Evolutionary conservation across 2,888 invertebrate species (phyloP).

Genomic region (Leucophora obtusa): DNA sequence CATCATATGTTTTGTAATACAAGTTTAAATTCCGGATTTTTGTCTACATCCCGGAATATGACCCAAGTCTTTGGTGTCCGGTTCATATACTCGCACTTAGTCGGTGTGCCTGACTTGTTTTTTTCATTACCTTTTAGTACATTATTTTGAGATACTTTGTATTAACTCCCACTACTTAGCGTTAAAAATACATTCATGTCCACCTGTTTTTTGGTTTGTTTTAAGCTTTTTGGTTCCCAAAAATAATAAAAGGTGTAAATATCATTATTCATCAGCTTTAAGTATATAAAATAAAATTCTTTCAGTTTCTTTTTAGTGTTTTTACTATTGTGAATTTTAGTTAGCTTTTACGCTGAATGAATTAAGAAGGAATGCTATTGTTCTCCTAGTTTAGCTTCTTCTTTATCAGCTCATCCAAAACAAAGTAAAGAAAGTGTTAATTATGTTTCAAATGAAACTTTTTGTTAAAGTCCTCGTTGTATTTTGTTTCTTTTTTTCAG

Average conservation of each 20-base stretch:
- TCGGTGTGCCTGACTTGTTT: too few species aligned
- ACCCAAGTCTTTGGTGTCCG: too few species aligned
- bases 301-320: neutral
- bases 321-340: neutral
- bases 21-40: too few species aligned
- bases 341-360: neutral
- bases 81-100: too few species aligned
- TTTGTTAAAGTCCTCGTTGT: neutral
- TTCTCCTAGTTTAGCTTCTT: neutral
- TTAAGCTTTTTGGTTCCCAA: too few species aligned
- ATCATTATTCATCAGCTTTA: neutral
- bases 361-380: neutral
- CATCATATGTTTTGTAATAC: too few species aligned
- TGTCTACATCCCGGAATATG: too few species aligned
- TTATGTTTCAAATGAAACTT: conserved; percentile 15
- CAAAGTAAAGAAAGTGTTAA: conserved; percentile 28
- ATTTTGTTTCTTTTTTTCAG: neutral
- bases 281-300: neutral
- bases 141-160: conserved; percentile 13
- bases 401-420: neutral
- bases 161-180: neutral
- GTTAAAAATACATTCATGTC: neutral
- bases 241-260: neutral
- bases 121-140: neutral
- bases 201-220: neutral